These are phyloP conservation scores for Drosophila repleta DNA, from an alignment of 1,140 invertebrate species.

Conservation along the genomic window DNA sequence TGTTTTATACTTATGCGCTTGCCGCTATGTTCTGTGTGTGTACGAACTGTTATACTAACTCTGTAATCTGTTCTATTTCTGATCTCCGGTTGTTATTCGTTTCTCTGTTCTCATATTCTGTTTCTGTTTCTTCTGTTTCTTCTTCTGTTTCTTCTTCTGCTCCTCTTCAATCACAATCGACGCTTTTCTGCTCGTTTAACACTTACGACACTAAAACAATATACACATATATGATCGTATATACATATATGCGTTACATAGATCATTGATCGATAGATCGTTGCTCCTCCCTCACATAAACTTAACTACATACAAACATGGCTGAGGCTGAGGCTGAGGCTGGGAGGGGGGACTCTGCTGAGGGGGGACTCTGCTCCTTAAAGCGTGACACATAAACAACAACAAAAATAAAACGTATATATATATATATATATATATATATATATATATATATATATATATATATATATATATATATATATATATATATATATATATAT, in stretches of 20 bases:
- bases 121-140: slow-evolving; percentile 22
- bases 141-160: no score
- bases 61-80: slow-evolving; percentile 26
- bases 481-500: neutral
- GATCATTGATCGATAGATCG: slow-evolving; percentile 4
- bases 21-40: slow-evolving; percentile 30
- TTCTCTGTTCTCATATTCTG: slow-evolving; percentile 24
- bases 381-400: slow-evolving; percentile 46
- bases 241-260: slow-evolving; percentile 6
- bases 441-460: neutral
- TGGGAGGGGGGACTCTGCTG: slow-evolving; percentile 19
- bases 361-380: slow-evolving; percentile 42
- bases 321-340: slow-evolving; percentile 3
- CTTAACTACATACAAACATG: slow-evolving; percentile 49
- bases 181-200: slow-evolving; percentile 59
- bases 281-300: neutral
- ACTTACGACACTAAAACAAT: slow-evolving; percentile 62
- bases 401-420: neutral
- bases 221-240: slow-evolving; percentile 7
- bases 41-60: slow-evolving; percentile 17
- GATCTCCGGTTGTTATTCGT: slow-evolving; percentile 6
- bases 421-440: neutral
- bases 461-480: slow-evolving; percentile 1
- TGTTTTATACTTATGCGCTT: slow-evolving; percentile 54
- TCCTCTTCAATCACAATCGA: slow-evolving; percentile 70